Conservation (phyloP, 2,888 invertebrate genomes). For the Anoplius nigerrimus region DNA sequence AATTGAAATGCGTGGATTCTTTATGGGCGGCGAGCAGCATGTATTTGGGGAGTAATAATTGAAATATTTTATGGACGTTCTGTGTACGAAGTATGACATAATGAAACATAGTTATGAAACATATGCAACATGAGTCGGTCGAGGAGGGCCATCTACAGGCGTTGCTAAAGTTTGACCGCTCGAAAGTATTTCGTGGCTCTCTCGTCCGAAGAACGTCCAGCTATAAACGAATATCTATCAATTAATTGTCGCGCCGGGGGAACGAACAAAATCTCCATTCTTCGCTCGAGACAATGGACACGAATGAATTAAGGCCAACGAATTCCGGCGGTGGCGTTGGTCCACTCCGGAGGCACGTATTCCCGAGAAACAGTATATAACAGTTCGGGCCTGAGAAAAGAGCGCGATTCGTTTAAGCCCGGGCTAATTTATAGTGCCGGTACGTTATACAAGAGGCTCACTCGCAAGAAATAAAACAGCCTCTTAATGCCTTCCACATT, state of each 20-base stretch:
- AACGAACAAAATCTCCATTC: constrained; percentile 1
- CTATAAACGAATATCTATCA: background rate
- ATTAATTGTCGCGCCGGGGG: background rate
- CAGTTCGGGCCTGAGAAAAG: background rate
- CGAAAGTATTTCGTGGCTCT: no score
- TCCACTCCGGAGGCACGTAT: background rate
- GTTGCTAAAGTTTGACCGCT: no score
- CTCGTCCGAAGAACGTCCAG: no score
- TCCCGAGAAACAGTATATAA: background rate
- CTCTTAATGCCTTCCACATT: constrained; percentile 12
- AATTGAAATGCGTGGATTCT: no score
- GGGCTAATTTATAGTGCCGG: background rate
- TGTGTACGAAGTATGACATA: no score
- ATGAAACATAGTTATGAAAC: no score
- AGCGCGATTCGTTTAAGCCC: constrained; percentile 7
- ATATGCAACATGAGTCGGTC: no score
- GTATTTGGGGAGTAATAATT: no score
- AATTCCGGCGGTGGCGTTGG: background rate
- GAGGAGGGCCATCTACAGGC: no score
- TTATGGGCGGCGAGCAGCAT: no score
- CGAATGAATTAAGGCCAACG: constrained; percentile 8
- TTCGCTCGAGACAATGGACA: constrained; percentile 1
- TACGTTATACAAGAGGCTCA: background rate
- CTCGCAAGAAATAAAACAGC: no score
- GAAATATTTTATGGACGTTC: no score